A percentile compares a stretch with the other conserved stretches of the same genome.
phyloP scores from a whole-genome alignment of 2,797 vertebrate genomes.

The Anabacerthia variegaticeps region DNA sequence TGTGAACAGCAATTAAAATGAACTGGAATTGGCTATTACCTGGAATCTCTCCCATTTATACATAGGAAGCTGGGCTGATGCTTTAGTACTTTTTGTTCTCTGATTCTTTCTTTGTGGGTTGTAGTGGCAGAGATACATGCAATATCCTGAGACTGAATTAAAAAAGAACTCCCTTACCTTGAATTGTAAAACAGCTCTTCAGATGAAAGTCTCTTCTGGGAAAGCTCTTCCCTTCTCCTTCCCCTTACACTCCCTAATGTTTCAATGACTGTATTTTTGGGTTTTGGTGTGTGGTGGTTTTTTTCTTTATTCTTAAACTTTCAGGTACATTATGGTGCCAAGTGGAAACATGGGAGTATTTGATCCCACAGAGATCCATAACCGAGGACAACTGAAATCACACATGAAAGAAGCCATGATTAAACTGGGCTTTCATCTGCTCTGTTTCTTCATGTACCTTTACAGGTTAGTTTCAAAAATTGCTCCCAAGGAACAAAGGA shows the following conservation, averaged over 20 bases:
- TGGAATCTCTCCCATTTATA: background rate
- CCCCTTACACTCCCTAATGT: background rate
- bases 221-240: background rate
- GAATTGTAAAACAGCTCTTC: background rate
- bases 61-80: background rate
- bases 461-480: conserved; percentile 87
- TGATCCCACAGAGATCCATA: conserved; percentile 98
- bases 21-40: background rate
- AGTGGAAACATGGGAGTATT: conserved; percentile 98
- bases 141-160: background rate
- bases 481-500: background rate
- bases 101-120: background rate
- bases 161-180: background rate
- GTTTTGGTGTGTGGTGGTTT: background rate
- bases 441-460: conserved; percentile 99
- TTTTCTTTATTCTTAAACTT: background rate
- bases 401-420: conserved; percentile 99
- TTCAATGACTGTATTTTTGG: background rate
- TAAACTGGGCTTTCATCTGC: conserved; percentile 97
- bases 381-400: conserved; percentile 93
- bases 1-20: background rate
- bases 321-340: conserved; percentile 91
- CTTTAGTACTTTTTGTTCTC: background rate
- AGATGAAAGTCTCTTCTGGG: background rate
- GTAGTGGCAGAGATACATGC: background rate